Evolutionary conservation across 2,888 invertebrate genomes (phyloP).

Genomic region (Drosophila aldrichi): DNA sequence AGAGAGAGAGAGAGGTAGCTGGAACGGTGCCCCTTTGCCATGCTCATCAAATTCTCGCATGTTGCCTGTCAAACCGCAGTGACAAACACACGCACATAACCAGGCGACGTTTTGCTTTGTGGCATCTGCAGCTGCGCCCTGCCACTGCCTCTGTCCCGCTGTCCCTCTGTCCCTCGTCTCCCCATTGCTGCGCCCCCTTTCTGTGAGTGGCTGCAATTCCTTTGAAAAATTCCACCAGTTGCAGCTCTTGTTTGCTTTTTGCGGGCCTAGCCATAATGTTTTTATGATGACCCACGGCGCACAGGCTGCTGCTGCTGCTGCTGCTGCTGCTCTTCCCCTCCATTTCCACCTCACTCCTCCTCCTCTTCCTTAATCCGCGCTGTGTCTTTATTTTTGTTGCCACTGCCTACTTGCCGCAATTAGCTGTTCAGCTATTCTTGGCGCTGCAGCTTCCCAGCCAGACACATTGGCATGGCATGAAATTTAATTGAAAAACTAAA

Average conservation of each 20-base stretch:
- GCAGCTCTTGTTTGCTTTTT: constrained; percentile 67
- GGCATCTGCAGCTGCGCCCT: constrained; percentile 68
- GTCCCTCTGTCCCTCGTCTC: background rate
- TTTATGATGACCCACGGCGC: constrained; percentile 79
- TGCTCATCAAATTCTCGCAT: constrained; percentile 85
- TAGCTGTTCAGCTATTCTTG: constrained; percentile 71
- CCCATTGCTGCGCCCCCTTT: background rate
- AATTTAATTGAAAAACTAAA: constrained; percentile 66
- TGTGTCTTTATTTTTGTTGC: constrained; percentile 63
- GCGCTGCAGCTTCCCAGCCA: constrained; percentile 49
- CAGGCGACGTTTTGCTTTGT: constrained; percentile 35
- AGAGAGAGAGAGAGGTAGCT: constrained; percentile 12
- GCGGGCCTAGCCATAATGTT: constrained; percentile 72
- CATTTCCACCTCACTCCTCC: background rate
- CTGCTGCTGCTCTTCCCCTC: background rate
- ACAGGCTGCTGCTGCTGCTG: constrained; percentile 16
- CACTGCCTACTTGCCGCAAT: constrained; percentile 65
- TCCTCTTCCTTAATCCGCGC: constrained; percentile 39
- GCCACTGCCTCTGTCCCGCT: background rate
- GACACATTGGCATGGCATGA: constrained; percentile 70
- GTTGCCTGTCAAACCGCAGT: constrained; percentile 84
- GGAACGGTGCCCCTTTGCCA: constrained; percentile 49
- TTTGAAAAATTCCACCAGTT: constrained; percentile 79
- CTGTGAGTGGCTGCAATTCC: constrained; percentile 59
- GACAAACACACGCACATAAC: constrained; percentile 67